Evolutionary conservation across 53 echinoderm and acorn worm species (phyloP), one percentile per base, ranked within the genome.

Genomic region (Crossaster papposus): DNA sequence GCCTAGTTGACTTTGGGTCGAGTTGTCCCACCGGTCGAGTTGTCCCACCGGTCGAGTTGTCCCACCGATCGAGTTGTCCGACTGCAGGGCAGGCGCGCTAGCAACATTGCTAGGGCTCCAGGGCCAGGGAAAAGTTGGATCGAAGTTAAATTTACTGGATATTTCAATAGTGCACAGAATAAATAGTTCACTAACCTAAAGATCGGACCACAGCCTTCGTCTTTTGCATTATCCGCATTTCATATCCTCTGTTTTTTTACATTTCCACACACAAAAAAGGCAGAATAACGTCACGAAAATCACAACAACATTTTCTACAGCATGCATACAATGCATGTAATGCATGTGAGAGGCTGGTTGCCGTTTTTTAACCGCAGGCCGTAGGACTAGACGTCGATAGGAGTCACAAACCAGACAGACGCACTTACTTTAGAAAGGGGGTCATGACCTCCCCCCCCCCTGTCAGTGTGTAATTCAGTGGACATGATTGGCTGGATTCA

Each of bases 331-430:
- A 5, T 44, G 44, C 30, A 12, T 30, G 31, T 29, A n/a, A 22
- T 76, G 63, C 30, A 80, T 80, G 62, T 62, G 76, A 58, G 64
- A 86, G 76, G 24, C 86, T 86, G 86, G 86, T 76, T 86, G 54
- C 76, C 14, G 58, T 30, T 2, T 81, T 54, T 44, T 44, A 44
- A 15, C 33, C 7, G 64, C 22, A 26, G 54, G 11, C 54, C 30
- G 18, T 4, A n/a, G n/a, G n/a, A n/a, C n/a, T n/a, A 52, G 55
- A 22, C 54, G 3, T 36, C 13, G 28, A 13, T 44, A 30, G n/a
- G 86, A 86, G 86, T 54, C 77, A 31, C 51, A 77, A 22, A 72
- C 86, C 86, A 86, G 86, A 86, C 86, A 20, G 75, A 86, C 34
- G 75, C 86, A 86, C 76, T 86, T 86, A 17, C 26, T 30, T 35